Evolutionary conservation across 2,888 invertebrate genomes (phyloP).

Genomic region (Drosophila acutilabella): DNA sequence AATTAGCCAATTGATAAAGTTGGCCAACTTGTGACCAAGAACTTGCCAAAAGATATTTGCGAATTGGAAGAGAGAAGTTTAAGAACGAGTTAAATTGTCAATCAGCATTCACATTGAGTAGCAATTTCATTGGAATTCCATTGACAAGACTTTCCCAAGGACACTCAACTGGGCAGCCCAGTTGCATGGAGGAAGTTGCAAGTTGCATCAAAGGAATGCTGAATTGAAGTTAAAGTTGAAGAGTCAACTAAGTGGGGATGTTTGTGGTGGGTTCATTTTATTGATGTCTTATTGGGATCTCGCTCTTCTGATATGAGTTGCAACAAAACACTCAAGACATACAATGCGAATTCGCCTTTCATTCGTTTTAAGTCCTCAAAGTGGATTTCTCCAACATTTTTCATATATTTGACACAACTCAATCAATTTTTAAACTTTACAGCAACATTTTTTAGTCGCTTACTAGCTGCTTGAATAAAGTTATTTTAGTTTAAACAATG

Average conservation of each 20-base stretch:
- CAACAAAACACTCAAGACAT: background rate
- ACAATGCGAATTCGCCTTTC: background rate
- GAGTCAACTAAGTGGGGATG: background rate
- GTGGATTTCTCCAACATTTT: too few relatives aligned
- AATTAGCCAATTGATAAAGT: conserved; percentile 49
- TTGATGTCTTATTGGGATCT: background rate
- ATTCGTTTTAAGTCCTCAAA: background rate
- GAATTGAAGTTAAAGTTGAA: background rate
- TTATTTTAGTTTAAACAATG: too few relatives aligned
- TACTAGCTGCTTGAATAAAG: too few relatives aligned
- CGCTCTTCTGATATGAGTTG: background rate
- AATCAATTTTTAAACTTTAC: too few relatives aligned
- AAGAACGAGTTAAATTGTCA: conserved; percentile 23
- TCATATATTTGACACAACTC: too few relatives aligned
- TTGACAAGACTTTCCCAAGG: background rate
- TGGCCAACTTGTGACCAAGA: conserved; percentile 21
- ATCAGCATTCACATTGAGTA: conserved; percentile 24
- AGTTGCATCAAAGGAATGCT: background rate
- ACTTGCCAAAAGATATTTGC: too few relatives aligned
- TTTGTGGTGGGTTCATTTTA: background rate
- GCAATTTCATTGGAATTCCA: conserved; percentile 14
- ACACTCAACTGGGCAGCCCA: conserved; percentile 3
- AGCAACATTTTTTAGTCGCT: too few relatives aligned
- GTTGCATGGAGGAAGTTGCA: background rate
- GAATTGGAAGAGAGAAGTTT: background rate